Evolutionary conservation across 2,888 invertebrate genomes (phyloP).

Genomic region (Glyphotaelius pellucidus): DNA sequence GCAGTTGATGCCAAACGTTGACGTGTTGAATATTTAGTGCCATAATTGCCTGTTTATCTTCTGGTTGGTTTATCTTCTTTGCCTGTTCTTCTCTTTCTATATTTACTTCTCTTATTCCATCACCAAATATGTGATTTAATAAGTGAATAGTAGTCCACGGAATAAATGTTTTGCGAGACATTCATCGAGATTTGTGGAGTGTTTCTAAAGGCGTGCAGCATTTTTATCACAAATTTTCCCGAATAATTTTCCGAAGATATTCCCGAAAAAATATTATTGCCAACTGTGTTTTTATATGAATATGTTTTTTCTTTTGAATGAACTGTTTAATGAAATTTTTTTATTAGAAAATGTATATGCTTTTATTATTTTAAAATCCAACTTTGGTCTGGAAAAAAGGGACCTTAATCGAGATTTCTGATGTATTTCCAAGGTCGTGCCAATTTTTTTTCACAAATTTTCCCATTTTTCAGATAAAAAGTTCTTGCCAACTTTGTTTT

Average conservation of each 20-base stretch:
- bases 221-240: not conserved
- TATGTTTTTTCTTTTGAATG: too few relatives aligned
- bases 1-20: not conserved
- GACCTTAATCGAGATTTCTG: too few relatives aligned
- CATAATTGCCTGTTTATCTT: not conserved
- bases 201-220: not conserved
- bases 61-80: not conserved
- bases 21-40: not conserved
- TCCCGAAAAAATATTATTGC: not conserved
- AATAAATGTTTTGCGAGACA: too few relatives aligned
- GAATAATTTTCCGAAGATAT: too few relatives aligned
- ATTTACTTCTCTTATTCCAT: not conserved
- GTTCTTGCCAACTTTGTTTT: too few relatives aligned
- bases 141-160: too few relatives aligned
- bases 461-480: not conserved
- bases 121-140: not conserved
- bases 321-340: too few relatives aligned
- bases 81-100: not conserved
- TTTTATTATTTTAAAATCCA: too few relatives aligned
- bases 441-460: too few relatives aligned
- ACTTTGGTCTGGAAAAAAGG: not conserved
- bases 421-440: too few relatives aligned
- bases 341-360: too few relatives aligned
- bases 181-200: not conserved
- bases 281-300: not conserved